Evolutionary conservation across 2,113 vertebrate genomes (phyloP), one percentile per base, ranked within the genome.

Genomic region (Neomonachus schauinslandi): DNA sequence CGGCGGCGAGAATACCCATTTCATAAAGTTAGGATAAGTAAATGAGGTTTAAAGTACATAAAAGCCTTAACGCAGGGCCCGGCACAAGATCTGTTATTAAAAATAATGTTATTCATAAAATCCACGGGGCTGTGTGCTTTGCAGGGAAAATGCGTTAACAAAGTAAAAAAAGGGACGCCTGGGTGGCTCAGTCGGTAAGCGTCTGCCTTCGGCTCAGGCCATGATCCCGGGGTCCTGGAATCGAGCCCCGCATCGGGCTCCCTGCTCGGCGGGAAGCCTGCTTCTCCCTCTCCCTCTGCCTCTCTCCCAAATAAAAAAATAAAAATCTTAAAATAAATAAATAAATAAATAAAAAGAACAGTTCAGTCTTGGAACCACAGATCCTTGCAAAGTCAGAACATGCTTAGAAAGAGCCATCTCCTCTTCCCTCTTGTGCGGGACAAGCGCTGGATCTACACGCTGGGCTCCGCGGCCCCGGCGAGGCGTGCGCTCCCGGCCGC

Each of bases 361-460:
- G 59, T 4, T 33, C 6, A 2, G 14, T 26, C 31, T 33, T 5
- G 19, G 80, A 65, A 57, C 22, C n/a, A 5, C 1, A 18, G 51
- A 10, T 36, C 18, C n/a, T 46, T 2, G 21, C n/a, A 26, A 39
- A 33, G 42, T 13, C 11, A 16, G 36, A 28, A 28, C 46, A 67
- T 0, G 28, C 59, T 42, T 24, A 4, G 3, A 31, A 90, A 31
- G 28, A 46, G 5, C 18, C 13, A 21, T 9, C 33, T 39, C 39
- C 19, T 36, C 69, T 21, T 18, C 6, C n/a, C 31, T 42, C 15
- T 5, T 0, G n/a, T 2, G 80, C 69, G 0, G 15, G 61, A 65
- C n/a, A 31, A 74, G 63, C 1, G 1, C 28, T 6, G 26, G 85
- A 4, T 16, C 4, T 39, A 0, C 5, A 42, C 19, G 0, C 0